Evolutionary conservation across 1,140 invertebrate species (phyloP), one percentile per base, ranked within the genome.

Genomic region (Parapsyche elsis): DNA sequence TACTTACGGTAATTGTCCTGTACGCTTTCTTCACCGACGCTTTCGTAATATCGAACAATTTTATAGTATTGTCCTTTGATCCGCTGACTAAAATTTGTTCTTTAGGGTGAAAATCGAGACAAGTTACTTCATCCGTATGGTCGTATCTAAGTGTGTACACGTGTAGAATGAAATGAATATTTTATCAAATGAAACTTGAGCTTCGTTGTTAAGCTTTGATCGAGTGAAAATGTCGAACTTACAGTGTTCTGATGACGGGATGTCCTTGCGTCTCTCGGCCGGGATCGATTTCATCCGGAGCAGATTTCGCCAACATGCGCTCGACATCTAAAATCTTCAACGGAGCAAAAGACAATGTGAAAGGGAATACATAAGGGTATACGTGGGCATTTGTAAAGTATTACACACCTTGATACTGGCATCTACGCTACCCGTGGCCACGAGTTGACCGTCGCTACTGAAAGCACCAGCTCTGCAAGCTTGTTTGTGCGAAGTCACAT

Each of bases 371-470:
- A n/a, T n/a, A n/a, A n/a, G n/a, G n/a, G n/a, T n/a, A n/a, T n/a
- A n/a, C n/a, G 1, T 38, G 0, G 7, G 21, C 1, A 61, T 21
- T 5, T 4, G 2, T 61, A 61, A 61, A 21, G 16, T 4, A 7
- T 2, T 61, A 21, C 19, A 23, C 9, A 94, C 93, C 90, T 99
- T 99, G 75, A 99, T 99, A 81, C 97, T 99, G 4, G 98, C 96
- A 90, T 99, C 98, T 0, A 96, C 96, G 82, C 97, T 99, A 21
- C 98, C 98, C 0, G 98, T 99, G 0, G 98, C 98, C n/a, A 99
- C 96, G 0, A 99, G 88, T 84, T 98, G 95, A 0, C 98, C 98
- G 90, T 98, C 97, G 9, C 91, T 89, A 82, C 96, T 98, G 86
- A 99, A 99, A 26, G 96, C 97, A 14, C 97, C 98, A 0, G 97